phyloP scores from a whole-genome alignment of 2,797 vertebrate species.

The Pantherophis alleghaniensis region DNA sequence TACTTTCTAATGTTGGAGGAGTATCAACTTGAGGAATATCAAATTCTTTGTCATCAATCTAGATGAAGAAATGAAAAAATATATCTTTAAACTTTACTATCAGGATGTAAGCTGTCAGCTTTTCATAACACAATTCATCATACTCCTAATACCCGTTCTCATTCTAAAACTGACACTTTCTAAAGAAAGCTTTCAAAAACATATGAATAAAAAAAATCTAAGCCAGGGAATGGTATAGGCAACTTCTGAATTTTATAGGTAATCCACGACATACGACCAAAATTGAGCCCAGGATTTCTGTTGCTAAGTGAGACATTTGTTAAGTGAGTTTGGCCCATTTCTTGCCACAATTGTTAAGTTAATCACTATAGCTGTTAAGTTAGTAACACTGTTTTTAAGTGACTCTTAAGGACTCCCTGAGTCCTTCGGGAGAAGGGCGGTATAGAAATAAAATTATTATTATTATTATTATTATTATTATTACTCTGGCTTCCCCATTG shows the following conservation, averaged over 20 bases:
- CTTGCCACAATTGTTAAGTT: background rate
- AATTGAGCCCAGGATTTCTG: background rate
- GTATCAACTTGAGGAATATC: constrained; percentile 98
- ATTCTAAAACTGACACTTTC: background rate
- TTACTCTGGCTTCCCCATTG: background rate
- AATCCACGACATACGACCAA: background rate
- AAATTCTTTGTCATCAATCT: constrained; percentile 98
- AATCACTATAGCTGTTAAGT: background rate
- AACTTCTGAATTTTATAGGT: background rate
- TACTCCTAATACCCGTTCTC: background rate
- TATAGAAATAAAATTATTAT: no score
- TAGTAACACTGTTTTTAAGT: background rate
- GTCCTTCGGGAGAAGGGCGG: no score
- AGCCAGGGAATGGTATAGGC: background rate
- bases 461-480: no score
- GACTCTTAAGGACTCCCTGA: background rate
- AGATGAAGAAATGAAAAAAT: constrained; percentile 51
- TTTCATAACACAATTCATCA: background rate
- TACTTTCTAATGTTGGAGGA: constrained; percentile 95
- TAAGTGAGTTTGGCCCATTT: background rate
- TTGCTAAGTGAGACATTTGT: background rate
- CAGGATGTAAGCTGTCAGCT: background rate
- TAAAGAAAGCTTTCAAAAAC: background rate
- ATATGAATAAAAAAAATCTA: background rate
- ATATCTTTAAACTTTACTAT: background rate